Conservation (phyloP, 2,113 vertebrate genomes). For the Scomber colias region DNA sequence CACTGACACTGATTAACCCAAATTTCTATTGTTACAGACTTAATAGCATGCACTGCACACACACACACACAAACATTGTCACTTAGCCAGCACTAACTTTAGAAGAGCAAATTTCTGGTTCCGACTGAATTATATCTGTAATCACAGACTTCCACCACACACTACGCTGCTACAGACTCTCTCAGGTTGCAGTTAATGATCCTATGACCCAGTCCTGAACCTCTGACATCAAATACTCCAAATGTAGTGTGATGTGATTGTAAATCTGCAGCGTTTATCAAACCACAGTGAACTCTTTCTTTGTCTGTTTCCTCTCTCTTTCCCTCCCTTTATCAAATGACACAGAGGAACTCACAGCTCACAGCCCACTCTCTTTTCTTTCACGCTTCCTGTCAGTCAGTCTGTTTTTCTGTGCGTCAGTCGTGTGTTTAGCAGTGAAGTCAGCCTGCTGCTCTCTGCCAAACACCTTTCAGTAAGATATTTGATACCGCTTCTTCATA, state of each 20-base stretch:
- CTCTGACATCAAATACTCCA: slow-evolving; percentile 57
- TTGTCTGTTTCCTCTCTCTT: slow-evolving; percentile 24
- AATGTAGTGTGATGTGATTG: slow-evolving; percentile 47
- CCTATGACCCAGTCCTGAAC: slow-evolving; percentile 62
- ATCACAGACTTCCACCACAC: slow-evolving; percentile 42
- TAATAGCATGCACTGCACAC: not conserved
- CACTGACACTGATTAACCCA: slow-evolving; percentile 1
- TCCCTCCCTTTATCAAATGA: slow-evolving; percentile 12
- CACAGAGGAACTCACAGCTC: slow-evolving; percentile 53
- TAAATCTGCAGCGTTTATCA: slow-evolving; percentile 59
- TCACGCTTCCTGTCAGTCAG: slow-evolving; percentile 54
- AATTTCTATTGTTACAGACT: not conserved
- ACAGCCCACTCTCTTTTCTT: slow-evolving; percentile 49
- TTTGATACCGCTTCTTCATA: slow-evolving; percentile 55
- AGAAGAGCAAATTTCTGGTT: slow-evolving; percentile 49
- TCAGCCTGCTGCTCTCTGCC: slow-evolving; percentile 58
- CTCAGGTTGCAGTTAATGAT: slow-evolving; percentile 64
- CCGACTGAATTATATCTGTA: slow-evolving; percentile 51
- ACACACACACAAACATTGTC: slow-evolving; percentile 17
- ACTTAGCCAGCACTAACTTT: slow-evolving; percentile 15
- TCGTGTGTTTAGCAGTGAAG: slow-evolving; percentile 56
- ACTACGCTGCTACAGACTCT: slow-evolving; percentile 25
- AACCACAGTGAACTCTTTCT: slow-evolving; percentile 42
- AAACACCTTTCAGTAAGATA: slow-evolving; percentile 66
- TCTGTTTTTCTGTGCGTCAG: slow-evolving; percentile 48